Evolutionary conservation across 2,888 invertebrate species (phyloP).

Genomic region (Caenorhabditis sp.): DNA sequence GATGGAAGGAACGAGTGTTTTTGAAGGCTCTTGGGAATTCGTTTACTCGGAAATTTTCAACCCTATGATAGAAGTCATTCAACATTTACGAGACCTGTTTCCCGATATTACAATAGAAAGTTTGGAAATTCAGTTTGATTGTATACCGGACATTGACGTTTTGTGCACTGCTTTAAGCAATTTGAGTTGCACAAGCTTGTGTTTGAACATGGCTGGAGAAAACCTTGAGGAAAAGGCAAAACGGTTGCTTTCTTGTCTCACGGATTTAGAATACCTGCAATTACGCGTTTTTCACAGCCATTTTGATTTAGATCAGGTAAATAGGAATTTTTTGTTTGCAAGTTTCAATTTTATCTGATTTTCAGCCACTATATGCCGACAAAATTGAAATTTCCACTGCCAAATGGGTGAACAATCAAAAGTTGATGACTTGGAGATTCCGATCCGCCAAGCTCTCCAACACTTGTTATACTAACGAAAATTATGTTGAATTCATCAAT

Average conservation of each 20-base stretch:
- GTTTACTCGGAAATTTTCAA: not conserved
- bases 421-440: not conserved
- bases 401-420: not conserved
- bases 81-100: not conserved
- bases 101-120: not conserved
- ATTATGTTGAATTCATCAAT: not conserved
- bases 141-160: not conserved
- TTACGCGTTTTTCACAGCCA: not conserved
- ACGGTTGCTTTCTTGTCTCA: not conserved
- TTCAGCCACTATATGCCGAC: not conserved
- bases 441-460: not conserved
- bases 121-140: not conserved
- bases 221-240: not conserved
- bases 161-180: not conserved
- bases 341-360: not conserved
- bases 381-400: not conserved
- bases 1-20: not conserved
- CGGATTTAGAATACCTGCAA: not conserved
- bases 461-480: not conserved
- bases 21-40: not conserved
- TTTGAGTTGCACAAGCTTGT: not conserved
- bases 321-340: not conserved
- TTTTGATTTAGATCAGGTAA: not conserved
- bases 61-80: not conserved
- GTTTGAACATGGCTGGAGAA: not conserved